Percentiles rank a stretch among this genome's conserved stretches.
Conservation (phyloP, 2,797 vertebrate genomes). For the Rhynchotus rufescens region DNA sequence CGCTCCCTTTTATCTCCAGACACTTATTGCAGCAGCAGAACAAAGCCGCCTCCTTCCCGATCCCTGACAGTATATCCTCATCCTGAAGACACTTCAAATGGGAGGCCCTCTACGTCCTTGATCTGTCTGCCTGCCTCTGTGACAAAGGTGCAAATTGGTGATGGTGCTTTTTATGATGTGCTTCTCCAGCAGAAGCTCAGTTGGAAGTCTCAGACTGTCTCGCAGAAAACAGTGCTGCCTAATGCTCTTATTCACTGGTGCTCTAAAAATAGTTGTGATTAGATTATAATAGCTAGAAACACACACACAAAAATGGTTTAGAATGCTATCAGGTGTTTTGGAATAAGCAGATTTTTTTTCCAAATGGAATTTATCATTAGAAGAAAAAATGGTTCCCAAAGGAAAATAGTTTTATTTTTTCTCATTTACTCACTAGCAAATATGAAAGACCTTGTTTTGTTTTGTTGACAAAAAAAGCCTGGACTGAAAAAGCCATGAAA, state of each 20-base stretch:
- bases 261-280: conserved; percentile 58
- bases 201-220: conserved; percentile 39
- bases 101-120: conserved; percentile 35
- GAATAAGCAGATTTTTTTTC: conserved; percentile 29
- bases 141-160: conserved; percentile 45
- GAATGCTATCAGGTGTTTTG: conserved; percentile 52
- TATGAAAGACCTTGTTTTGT: not conserved
- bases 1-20: conserved; percentile 60
- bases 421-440: not conserved
- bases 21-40: conserved; percentile 32
- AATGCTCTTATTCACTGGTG: not conserved
- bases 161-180: conserved; percentile 10
- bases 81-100: conserved; percentile 26
- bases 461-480: not conserved
- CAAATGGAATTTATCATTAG: conserved; percentile 13
- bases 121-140: conserved; percentile 45
- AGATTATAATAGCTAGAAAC: conserved; percentile 46
- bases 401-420: not conserved
- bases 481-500: not conserved
- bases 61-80: conserved; percentile 39
- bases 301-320: conserved; percentile 12
- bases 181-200: not conserved
- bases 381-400: not conserved
- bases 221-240: conserved; percentile 28
- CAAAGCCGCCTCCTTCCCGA: conserved; percentile 17